Percentiles rank a stretch among this genome's conserved stretches.
These are phyloP conservation scores for Drosophila nr. perissopoda DNA, from an alignment of 2,888 invertebrate species.

Conservation along the genomic window DNA sequence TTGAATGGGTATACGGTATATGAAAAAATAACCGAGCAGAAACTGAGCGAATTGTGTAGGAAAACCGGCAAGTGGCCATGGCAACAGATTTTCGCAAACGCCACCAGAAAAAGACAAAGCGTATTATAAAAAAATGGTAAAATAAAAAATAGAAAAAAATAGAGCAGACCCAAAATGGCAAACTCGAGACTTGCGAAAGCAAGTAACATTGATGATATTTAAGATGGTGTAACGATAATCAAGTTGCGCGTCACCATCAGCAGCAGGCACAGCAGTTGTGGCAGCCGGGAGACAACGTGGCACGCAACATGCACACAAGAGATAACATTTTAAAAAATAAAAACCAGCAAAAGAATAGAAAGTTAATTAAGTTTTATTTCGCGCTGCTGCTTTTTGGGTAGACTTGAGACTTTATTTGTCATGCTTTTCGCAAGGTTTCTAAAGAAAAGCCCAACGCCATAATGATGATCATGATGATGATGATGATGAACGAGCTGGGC, in stretches of 20 bases:
- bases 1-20: not conserved
- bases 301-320: conserved; percentile 48
- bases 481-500: conserved; percentile 39
- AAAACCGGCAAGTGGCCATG: conserved; percentile 70
- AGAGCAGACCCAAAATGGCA: conserved; percentile 39
- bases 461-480: conserved; percentile 5
- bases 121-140: conserved; percentile 15
- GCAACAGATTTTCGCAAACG: conserved; percentile 68
- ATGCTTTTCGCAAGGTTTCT: conserved; percentile 49
- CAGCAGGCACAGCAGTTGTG: conserved; percentile 1
- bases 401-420: conserved; percentile 49
- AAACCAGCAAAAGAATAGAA: conserved; percentile 68
- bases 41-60: conserved; percentile 65
- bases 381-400: conserved; percentile 39
- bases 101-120: conserved; percentile 32
- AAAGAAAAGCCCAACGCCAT: conserved; percentile 71
- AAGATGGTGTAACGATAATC: conserved; percentile 32
- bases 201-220: conserved; percentile 40
- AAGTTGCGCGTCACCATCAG: conserved; percentile 31
- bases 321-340: conserved; percentile 17
- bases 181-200: conserved; percentile 61
- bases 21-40: conserved; percentile 22
- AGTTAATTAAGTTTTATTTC: conserved; percentile 73
- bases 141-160: conserved; percentile 15
- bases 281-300: conserved; percentile 23